phyloP scores from a whole-genome alignment of 2,888 invertebrate genomes.

The Andrena marginata region DNA sequence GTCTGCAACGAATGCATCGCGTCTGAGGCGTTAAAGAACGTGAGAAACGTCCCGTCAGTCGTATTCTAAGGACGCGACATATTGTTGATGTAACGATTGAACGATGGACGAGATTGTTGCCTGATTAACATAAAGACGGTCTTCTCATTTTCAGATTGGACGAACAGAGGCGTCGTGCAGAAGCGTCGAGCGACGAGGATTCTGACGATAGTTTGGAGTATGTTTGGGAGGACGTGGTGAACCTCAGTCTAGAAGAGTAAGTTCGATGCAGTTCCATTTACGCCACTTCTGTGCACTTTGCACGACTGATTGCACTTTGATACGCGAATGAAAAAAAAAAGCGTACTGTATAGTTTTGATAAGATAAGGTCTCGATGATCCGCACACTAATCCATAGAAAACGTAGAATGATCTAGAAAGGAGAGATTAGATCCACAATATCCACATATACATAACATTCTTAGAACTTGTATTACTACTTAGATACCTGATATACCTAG shows the following conservation, averaged over 20 bases:
- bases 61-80: background rate
- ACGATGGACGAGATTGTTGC: background rate
- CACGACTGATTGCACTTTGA: background rate
- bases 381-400: too few species aligned
- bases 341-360: background rate
- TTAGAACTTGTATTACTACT: too few species aligned
- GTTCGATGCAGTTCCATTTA: constrained; percentile 7
- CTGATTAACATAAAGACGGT: background rate
- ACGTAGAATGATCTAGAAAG: too few species aligned
- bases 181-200: background rate
- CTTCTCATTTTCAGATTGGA: constrained; percentile 18
- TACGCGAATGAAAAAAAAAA: background rate
- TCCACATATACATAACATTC: too few species aligned
- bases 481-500: too few species aligned
- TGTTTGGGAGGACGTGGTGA: constrained; percentile 35
- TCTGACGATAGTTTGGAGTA: constrained; percentile 26
- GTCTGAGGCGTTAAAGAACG: background rate
- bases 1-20: constrained; percentile 5
- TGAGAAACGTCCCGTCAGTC: background rate
- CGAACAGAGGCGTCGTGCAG: background rate
- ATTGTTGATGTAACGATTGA: background rate
- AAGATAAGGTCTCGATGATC: background rate
- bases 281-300: background rate
- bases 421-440: too few species aligned
- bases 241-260: constrained; percentile 41